These are phyloP conservation scores for Gryon sp. DNA, from an alignment of 1,140 invertebrate genomes.

Conservation along the genomic window DNA sequence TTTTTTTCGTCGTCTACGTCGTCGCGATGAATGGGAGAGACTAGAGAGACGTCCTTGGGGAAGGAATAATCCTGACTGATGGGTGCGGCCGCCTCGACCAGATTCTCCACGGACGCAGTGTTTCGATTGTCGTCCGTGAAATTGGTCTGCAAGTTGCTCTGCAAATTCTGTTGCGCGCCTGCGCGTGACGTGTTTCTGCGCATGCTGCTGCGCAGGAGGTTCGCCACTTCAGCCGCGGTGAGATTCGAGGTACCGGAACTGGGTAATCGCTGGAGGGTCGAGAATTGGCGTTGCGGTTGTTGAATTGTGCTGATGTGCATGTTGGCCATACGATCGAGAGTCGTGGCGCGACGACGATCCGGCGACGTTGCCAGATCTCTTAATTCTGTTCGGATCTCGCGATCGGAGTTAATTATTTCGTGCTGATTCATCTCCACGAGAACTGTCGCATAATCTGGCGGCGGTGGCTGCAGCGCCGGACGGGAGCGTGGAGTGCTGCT, in stretches of 20 bases:
- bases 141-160: conserved; percentile 64
- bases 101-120: conserved; percentile 80
- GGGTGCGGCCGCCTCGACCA: conserved; percentile 82
- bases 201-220: conserved; percentile 81
- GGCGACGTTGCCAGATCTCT: neutral
- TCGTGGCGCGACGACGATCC: conserved; percentile 57
- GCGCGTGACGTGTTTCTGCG: conserved; percentile 76
- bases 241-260: conserved; percentile 71
- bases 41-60: conserved; percentile 72
- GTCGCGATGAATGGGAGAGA: conserved; percentile 52
- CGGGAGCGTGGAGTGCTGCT: conserved; percentile 46
- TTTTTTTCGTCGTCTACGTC: conserved; percentile 72
- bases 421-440: conserved; percentile 82
- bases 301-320: conserved; percentile 56
- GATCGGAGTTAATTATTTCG: conserved; percentile 46
- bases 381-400: conserved; percentile 19
- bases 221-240: conserved; percentile 82
- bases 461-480: conserved; percentile 79
- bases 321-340: conserved; percentile 67
- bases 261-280: conserved; percentile 23
- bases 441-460: conserved; percentile 83
- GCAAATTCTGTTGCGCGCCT: conserved; percentile 67
- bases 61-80: conserved; percentile 80
- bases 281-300: conserved; percentile 35
- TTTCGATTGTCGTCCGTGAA: conserved; percentile 68